Base-by-base conservation (phyloP, 2,113 vertebrate genomes). In the Corythaeola cristata region DNA sequence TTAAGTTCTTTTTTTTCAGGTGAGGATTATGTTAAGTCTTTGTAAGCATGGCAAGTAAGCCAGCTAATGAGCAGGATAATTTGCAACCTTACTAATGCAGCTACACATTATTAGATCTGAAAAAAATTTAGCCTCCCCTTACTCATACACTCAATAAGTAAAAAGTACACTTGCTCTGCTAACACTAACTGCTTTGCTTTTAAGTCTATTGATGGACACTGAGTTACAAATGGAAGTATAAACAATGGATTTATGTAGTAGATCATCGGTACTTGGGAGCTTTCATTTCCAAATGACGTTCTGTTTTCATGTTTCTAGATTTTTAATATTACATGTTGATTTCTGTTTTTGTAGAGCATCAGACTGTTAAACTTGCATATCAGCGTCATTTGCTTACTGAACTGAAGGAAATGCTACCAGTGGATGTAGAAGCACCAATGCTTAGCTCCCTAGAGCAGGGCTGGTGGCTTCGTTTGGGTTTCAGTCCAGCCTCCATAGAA, bases 341-440 rank as follows among this genome's bases (percentile, higher is more conserved):
- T 53, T 95, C 28, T 95, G 15, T 72, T 88, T 80, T 60, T 95
- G 45, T 76, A 98, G 98, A 91, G 21, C 89, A 86, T 96, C 90
- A 74, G 28, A 68, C 35, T 60, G 41, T 75, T 85, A 44, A 96
- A 30, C 49, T 80, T 74, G 49, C 7, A 1, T 83, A 78, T 79
- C 93, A 95, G 16, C 84, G 9, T 52, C 15, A n/a, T 92, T 91
- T 90, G 15, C 71, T 96, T 95, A 59, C 47, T 69, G 95, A 97
- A 52, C 52, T 98, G 37, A 97, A 91, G 82, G 45, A 92, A 52
- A 44, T 90, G 30, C 33, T 98, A 33, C 71, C 52, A 47, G 4
- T 86, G 82, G 85, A 96, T 44, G 66, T 84, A 41, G 96, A 98
- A 90, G 76, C 26, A 19, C 90, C 88, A 91, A 5, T 72, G 15